Conservation (phyloP, 2,113 vertebrate genomes). For the Nothoprocta perdicaria region DNA sequence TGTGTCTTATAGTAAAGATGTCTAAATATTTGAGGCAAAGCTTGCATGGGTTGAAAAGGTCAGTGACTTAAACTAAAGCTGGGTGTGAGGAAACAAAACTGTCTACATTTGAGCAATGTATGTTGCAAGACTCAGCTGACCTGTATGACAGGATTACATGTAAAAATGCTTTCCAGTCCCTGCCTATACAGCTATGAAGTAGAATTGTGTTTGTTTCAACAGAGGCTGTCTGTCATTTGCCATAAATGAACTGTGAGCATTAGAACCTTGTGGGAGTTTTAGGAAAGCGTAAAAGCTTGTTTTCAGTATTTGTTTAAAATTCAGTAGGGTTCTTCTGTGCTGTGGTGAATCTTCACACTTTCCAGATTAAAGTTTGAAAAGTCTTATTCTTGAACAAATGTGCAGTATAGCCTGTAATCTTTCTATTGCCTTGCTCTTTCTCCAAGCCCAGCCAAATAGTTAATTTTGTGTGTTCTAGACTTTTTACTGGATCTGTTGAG, state of each 20-base stretch:
- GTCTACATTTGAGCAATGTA: background rate
- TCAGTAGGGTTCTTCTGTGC: background rate
- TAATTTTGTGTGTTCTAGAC: background rate
- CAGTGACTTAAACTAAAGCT: background rate
- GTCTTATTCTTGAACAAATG: background rate
- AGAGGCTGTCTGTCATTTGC: background rate
- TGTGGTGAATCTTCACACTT: background rate
- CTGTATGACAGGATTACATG: background rate
- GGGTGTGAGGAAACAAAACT: background rate
- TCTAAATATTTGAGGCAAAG: background rate
- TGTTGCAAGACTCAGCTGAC: background rate
- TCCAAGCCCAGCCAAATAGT: background rate
- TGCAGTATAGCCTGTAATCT: background rate
- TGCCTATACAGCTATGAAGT: background rate
- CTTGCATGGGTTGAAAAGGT: background rate
- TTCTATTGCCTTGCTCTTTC: background rate
- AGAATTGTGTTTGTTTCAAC: background rate
- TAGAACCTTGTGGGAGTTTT: background rate
- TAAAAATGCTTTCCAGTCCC: background rate
- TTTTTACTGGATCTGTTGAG: background rate
- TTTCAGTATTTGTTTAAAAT: background rate
- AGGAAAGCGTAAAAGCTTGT: background rate
- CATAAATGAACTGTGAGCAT: background rate
- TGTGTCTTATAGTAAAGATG: background rate
- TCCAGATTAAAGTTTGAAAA: background rate